Conservation (phyloP, 1,140 invertebrate species). For the Bombus pyrosoma region DNA sequence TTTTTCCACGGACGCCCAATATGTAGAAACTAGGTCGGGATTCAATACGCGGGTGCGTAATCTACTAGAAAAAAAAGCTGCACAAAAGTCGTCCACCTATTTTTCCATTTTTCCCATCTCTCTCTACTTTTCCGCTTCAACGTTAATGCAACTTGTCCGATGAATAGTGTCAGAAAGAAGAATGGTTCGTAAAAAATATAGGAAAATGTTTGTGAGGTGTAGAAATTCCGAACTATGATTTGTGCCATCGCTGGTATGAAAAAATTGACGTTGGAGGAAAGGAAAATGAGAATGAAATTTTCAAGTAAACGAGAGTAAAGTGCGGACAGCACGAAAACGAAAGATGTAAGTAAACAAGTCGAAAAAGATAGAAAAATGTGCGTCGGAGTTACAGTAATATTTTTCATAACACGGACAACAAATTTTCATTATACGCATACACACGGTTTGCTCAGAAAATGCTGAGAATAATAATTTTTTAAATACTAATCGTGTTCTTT, state of each 20-base stretch:
- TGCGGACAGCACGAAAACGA: background rate
- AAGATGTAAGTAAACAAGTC: background rate
- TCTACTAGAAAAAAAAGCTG: background rate
- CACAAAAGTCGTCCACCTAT: background rate
- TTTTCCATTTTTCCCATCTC: background rate
- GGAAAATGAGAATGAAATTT: background rate
- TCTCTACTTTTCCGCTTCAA: background rate
- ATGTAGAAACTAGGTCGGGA: background rate
- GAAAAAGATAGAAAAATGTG: background rate
- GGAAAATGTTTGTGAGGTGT: background rate
- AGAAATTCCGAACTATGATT: background rate
- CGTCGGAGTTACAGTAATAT: background rate
- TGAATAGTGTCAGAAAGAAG: background rate
- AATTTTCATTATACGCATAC: background rate
- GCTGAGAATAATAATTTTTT: no score
- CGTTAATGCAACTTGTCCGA: background rate
- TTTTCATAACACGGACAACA: background rate
- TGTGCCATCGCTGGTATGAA: background rate
- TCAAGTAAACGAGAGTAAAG: background rate
- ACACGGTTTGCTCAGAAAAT: no score
- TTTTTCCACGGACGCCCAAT: background rate
- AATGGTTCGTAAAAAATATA: background rate
- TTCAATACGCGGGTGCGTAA: background rate
- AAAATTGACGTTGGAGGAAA: background rate
- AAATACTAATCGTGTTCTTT: no score